Percentiles rank a stretch among this genome's conserved stretches.
Evolutionary conservation across 2,888 invertebrate species (phyloP).

Genomic region (Camponotus fellah): DNA sequence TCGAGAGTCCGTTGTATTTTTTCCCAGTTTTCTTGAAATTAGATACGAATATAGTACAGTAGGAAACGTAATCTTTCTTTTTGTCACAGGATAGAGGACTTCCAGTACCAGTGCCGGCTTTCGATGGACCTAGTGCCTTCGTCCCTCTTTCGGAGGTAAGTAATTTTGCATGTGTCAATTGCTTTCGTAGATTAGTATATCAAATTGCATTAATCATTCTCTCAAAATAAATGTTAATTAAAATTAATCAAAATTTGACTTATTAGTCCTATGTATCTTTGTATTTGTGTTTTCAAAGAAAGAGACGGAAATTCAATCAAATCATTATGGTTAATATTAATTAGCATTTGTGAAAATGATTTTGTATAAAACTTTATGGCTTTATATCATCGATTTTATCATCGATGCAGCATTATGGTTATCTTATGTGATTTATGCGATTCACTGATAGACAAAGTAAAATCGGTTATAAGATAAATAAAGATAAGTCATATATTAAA

Average conservation of each 20-base stretch:
- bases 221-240: neutral
- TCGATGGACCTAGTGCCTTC: conserved; percentile 88
- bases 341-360: neutral
- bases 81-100: conserved; percentile 87
- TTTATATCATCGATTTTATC: conserved; percentile 19
- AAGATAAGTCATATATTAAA: neutral
- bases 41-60: neutral
- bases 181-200: conserved; percentile 17
- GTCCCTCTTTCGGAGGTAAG: conserved; percentile 88
- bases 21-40: neutral
- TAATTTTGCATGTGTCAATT: conserved; percentile 61
- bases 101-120: conserved; percentile 87
- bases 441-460: neutral
- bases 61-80: conserved; percentile 13
- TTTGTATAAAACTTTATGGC: neutral
- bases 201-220: neutral
- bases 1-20: neutral
- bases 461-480: neutral
- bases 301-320: neutral
- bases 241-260: neutral
- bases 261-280: neutral
- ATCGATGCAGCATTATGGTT: conserved; percentile 12
- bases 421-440: conserved; percentile 17
- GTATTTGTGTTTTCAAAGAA: neutral
- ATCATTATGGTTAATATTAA: conserved; percentile 11